Conservation (phyloP, 2,797 vertebrate species). For the Trichosurus vulpecula region DNA sequence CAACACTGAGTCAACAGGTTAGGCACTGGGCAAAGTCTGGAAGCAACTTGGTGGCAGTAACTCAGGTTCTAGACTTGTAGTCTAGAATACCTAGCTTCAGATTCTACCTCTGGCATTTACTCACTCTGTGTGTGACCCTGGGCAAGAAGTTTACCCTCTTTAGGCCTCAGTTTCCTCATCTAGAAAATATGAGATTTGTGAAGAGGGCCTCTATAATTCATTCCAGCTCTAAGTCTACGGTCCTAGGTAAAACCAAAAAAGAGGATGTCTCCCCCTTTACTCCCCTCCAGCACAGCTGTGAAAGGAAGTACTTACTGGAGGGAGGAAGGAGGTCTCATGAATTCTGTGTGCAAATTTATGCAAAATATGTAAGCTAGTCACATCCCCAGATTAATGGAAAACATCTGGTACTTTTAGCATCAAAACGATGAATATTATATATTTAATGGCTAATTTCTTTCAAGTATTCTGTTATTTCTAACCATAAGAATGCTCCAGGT, state of each 20-base stretch:
- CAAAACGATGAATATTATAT: background rate
- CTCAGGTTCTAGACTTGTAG: background rate
- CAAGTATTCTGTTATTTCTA: background rate
- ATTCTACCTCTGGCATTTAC: background rate
- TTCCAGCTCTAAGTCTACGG: background rate
- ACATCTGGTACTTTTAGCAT: background rate
- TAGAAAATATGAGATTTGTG: background rate
- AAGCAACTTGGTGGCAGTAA: background rate
- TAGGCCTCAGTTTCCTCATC: background rate
- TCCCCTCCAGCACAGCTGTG: background rate
- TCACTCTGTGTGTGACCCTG: background rate
- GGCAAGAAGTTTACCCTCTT: background rate
- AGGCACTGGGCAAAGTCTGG: background rate
- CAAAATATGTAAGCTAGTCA: background rate
- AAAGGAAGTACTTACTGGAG: background rate
- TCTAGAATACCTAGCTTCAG: background rate
- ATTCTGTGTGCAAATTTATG: background rate
- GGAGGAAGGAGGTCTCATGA: background rate
- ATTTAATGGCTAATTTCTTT: background rate
- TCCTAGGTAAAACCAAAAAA: background rate
- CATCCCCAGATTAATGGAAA: slow-evolving; percentile 2
- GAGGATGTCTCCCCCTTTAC: background rate
- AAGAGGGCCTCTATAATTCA: background rate
- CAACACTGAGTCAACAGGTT: background rate
- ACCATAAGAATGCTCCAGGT: slow-evolving; percentile 10